These are phyloP conservation scores for Drosophila mercatorum DNA, from an alignment of 2,888 invertebrate genomes.

Conservation along the genomic window DNA sequence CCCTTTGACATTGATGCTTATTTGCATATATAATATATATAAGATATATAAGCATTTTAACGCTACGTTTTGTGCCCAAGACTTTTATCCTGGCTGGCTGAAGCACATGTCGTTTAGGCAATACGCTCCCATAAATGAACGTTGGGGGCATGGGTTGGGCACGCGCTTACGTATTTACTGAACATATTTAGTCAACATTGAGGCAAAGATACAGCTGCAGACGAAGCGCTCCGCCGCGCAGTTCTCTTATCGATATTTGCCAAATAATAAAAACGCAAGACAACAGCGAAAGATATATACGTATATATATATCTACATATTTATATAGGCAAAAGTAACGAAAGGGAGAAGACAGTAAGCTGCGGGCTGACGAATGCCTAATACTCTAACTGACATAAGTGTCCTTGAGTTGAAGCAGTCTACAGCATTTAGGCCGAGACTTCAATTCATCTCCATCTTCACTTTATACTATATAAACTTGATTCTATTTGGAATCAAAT, in stretches of 20 bases:
- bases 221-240: not conserved
- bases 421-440: not conserved
- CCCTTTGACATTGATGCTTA: slow-evolving; percentile 61
- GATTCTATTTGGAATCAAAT: not conserved
- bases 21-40: slow-evolving; percentile 24
- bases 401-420: not conserved
- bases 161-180: slow-evolving; percentile 51
- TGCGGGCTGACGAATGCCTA: not conserved
- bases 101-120: slow-evolving; percentile 48
- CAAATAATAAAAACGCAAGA: slow-evolving; percentile 71
- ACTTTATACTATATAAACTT: not conserved
- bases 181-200: slow-evolving; percentile 70
- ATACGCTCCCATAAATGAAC: slow-evolving; percentile 41
- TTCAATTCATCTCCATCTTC: not conserved
- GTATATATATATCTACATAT: not conserved
- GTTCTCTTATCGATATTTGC: slow-evolving; percentile 71
- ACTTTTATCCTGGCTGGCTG: slow-evolving; percentile 26
- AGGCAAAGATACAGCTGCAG: slow-evolving; percentile 23
- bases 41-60: slow-evolving; percentile 31
- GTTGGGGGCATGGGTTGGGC: not conserved
- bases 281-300: slow-evolving; percentile 35
- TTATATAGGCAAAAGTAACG: not conserved
- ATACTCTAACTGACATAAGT: slow-evolving; percentile 1
- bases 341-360: no score
- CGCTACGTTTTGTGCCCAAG: slow-evolving; percentile 5